A percentile compares a stretch with the other conserved stretches of the same genome.
These are phyloP conservation scores for Motacilla alba DNA, from an alignment of 2,113 vertebrate species.

Conservation along the genomic window DNA sequence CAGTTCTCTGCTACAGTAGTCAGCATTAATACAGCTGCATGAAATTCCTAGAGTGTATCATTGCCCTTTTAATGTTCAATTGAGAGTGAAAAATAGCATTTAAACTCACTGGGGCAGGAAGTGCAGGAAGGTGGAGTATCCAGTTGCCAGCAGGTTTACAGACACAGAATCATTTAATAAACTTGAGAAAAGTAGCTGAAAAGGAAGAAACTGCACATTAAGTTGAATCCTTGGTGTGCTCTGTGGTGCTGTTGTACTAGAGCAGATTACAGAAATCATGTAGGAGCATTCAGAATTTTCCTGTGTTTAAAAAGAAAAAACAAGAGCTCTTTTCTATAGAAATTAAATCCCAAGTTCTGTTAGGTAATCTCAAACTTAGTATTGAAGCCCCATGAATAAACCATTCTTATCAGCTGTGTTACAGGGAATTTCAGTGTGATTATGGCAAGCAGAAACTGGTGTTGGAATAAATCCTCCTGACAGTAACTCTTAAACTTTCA, in stretches of 20 bases:
- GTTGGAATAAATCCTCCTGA: neutral
- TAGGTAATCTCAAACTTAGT: neutral
- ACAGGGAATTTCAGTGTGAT: neutral
- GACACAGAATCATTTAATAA: neutral
- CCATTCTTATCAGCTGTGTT: neutral
- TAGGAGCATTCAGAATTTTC: neutral
- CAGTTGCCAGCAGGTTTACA: neutral
- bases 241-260: neutral
- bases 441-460: neutral
- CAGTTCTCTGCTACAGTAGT: neutral
- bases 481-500: neutral
- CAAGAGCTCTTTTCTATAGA: neutral
- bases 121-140: neutral
- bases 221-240: neutral
- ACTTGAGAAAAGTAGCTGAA: neutral
- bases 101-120: neutral
- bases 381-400: neutral
- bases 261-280: neutral
- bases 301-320: neutral
- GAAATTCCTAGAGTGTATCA: neutral
- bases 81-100: constrained; percentile 28
- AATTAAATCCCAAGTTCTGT: neutral
- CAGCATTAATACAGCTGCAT: neutral
- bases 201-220: neutral
- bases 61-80: neutral